These are phyloP conservation scores for Cremastobaeus sp. DNA, from an alignment of 2,888 invertebrate species.

Conservation along the genomic window DNA sequence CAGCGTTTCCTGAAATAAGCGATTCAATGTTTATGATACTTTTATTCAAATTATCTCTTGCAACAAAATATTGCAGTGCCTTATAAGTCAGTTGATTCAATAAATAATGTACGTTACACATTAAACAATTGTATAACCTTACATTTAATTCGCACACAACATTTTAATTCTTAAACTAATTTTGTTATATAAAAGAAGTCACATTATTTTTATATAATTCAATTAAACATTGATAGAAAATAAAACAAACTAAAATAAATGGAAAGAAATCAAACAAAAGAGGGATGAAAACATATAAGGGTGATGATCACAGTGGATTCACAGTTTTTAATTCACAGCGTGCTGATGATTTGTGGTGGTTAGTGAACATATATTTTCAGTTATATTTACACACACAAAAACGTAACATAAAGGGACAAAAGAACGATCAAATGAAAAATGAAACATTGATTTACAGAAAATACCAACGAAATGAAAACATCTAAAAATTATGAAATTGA, in stretches of 20 bases:
- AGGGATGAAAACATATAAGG: neutral
- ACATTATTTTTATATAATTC: too few relatives aligned
- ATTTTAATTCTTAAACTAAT: too few relatives aligned
- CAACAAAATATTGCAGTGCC: too few relatives aligned
- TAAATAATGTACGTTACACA: too few relatives aligned
- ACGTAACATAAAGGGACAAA: slow-evolving; percentile 1
- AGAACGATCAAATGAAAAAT: neutral
- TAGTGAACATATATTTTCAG: slow-evolving; percentile 19
- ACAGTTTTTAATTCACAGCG: too few relatives aligned
- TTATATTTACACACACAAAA: slow-evolving; percentile 25
- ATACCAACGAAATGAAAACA: slow-evolving; percentile 2
- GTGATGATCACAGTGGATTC: neutral
- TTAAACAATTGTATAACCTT: too few relatives aligned
- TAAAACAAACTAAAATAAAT: slow-evolving; percentile 8
- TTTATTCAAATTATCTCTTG: too few relatives aligned
- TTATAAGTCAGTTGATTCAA: too few relatives aligned
- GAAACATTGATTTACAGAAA: slow-evolving; percentile 12
- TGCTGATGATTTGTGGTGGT: slow-evolving; percentile 22
- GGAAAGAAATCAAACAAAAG: neutral
- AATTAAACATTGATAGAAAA: too few relatives aligned
- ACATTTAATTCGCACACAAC: too few relatives aligned
- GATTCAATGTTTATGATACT: slow-evolving; percentile 8
- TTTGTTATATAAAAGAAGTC: too few relatives aligned
- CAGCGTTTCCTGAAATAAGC: slow-evolving; percentile 78
- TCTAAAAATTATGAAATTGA: neutral